These are phyloP conservation scores for Phragmatobia fuliginosa DNA, from an alignment of 2,888 invertebrate genomes.

Conservation along the genomic window DNA sequence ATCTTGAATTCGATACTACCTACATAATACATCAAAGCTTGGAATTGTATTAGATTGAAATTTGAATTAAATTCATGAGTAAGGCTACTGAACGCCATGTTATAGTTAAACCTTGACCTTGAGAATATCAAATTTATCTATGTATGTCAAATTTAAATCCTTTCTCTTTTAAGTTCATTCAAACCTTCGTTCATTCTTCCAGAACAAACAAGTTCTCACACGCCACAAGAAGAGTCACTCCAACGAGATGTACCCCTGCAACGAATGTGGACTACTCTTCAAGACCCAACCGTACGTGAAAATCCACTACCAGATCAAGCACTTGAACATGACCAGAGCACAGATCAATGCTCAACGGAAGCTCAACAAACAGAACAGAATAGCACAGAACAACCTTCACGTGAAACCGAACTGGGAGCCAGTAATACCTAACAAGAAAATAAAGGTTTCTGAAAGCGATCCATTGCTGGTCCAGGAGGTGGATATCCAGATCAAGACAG, in stretches of 20 bases:
- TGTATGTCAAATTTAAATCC: too few species aligned
- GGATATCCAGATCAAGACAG: slow-evolving; percentile 25
- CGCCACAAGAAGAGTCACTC: slow-evolving; percentile 63
- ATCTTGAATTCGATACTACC: too few species aligned
- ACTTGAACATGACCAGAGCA: slow-evolving; percentile 62
- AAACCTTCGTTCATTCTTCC: too few species aligned
- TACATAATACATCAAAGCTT: too few species aligned
- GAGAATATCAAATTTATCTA: too few species aligned
- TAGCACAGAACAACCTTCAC: slow-evolving; percentile 34
- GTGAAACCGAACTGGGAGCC: slow-evolving; percentile 32
- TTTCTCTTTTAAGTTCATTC: too few species aligned
- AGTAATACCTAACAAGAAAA: slow-evolving; percentile 14
- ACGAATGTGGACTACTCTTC: slow-evolving; percentile 63
- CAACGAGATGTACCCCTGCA: slow-evolving; percentile 62
- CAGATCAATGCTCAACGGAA: slow-evolving; percentile 56
- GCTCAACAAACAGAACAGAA: slow-evolving; percentile 41
- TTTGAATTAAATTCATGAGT: too few species aligned
- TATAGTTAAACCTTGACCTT: too few species aligned
- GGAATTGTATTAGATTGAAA: too few species aligned
- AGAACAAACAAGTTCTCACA: slow-evolving; percentile 65
- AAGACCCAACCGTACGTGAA: slow-evolving; percentile 66
- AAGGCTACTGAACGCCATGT: too few species aligned
- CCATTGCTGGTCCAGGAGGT: slow-evolving; percentile 31
- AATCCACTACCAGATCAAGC: slow-evolving; percentile 62
- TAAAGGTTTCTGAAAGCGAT: slow-evolving; percentile 12